These are phyloP conservation scores for Omphaloscelis lunosa DNA, from an alignment of 2,888 invertebrate species.

Conservation along the genomic window DNA sequence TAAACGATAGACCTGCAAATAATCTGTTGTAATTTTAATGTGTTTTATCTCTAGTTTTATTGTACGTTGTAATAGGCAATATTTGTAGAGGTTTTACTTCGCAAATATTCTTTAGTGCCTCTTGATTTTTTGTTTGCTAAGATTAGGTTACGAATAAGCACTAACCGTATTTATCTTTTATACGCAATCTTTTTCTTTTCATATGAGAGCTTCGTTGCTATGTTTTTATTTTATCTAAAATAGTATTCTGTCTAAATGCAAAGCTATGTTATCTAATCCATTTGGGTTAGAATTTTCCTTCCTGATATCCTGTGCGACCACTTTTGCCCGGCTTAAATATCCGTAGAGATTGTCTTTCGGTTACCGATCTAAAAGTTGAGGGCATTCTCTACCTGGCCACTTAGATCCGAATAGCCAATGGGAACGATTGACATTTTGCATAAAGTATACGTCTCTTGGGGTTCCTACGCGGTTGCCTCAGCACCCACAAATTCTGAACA, in stretches of 20 bases:
- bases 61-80: slow-evolving; percentile 8
- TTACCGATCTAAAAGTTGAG: slow-evolving; percentile 36
- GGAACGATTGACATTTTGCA: slow-evolving; percentile 52
- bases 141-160: slow-evolving; percentile 39
- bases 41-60: background rate
- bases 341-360: slow-evolving; percentile 46
- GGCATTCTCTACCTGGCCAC: slow-evolving; percentile 34
- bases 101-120: slow-evolving; percentile 41
- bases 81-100: slow-evolving; percentile 29
- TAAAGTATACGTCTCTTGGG: slow-evolving; percentile 48
- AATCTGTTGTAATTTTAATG: background rate
- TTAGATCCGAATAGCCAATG: slow-evolving; percentile 27
- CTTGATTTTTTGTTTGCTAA: slow-evolving; percentile 43
- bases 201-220: background rate
- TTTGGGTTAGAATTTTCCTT: slow-evolving; percentile 28
- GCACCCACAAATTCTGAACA: slow-evolving; percentile 8
- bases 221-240: slow-evolving; percentile 22
- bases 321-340: slow-evolving; percentile 27
- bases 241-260: background rate
- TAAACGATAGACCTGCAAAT: background rate
- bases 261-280: slow-evolving; percentile 40
- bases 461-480: background rate
- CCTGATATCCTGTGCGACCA: slow-evolving; percentile 17
- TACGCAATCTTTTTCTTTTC: slow-evolving; percentile 24
- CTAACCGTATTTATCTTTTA: slow-evolving; percentile 31